These are phyloP conservation scores for Thumatha senex DNA, from an alignment of 2,888 invertebrate genomes.

Conservation along the genomic window DNA sequence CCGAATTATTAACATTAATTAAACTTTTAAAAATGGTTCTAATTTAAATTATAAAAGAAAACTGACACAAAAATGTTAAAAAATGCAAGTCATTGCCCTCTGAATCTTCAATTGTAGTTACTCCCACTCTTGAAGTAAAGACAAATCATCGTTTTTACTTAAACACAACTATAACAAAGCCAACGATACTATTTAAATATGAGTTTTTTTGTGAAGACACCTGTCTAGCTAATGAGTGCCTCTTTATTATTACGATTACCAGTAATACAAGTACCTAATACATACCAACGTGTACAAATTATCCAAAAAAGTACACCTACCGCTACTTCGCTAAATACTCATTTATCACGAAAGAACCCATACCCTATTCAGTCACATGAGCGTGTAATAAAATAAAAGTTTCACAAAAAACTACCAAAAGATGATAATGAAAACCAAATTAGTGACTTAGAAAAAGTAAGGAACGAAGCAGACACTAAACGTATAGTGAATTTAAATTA, in stretches of 20 bases:
- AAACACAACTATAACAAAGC: slow-evolving; percentile 4
- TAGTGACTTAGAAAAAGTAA: too few relatives aligned
- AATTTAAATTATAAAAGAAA: background rate
- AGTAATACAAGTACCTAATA: background rate
- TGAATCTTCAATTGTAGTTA: background rate
- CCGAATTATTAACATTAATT: background rate
- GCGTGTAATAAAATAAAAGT: too few relatives aligned
- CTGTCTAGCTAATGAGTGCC: slow-evolving; percentile 3
- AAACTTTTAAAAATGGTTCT: background rate
- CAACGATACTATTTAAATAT: slow-evolving; percentile 1
- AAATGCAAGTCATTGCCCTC: slow-evolving; percentile 7
- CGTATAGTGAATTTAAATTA: too few relatives aligned
- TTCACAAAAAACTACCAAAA: too few relatives aligned
- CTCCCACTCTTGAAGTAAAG: slow-evolving; percentile 9
- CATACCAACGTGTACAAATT: background rate
- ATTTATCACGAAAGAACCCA: background rate
- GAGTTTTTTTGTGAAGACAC: slow-evolving; percentile 4
- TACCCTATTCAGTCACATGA: too few relatives aligned
- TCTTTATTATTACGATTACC: slow-evolving; percentile 1
- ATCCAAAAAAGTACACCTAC: background rate
- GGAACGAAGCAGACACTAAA: too few relatives aligned
- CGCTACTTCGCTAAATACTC: background rate
- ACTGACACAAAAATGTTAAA: too few relatives aligned
- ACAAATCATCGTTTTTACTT: slow-evolving; percentile 10
- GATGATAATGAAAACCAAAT: too few relatives aligned